phyloP scores from a whole-genome alignment of 2,113 vertebrate genomes.

The Corvus cornix region DNA sequence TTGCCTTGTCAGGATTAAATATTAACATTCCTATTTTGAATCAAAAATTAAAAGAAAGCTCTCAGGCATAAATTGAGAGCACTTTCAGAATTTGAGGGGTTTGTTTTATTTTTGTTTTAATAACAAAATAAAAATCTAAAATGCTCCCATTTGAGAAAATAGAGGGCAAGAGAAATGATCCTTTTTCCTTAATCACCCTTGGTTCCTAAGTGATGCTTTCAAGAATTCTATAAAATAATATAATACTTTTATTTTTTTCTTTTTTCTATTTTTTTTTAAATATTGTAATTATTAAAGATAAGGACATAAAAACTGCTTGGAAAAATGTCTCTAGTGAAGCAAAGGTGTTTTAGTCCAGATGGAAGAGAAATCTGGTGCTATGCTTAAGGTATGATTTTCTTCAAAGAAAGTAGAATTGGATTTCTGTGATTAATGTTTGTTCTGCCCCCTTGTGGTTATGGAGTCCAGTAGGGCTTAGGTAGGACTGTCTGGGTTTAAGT shows the following conservation, averaged over 20 bases:
- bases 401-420: background rate
- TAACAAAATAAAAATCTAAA: background rate
- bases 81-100: background rate
- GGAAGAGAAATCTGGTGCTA: background rate
- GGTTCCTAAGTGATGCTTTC: background rate
- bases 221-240: background rate
- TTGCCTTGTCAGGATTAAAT: background rate
- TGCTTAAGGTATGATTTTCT: background rate
- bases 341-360: background rate
- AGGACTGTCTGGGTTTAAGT: background rate
- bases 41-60: background rate
- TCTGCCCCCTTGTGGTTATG: constrained; percentile 60
- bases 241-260: fast-evolving
- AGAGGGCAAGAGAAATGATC: fast-evolving
- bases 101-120: background rate
- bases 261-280: background rate
- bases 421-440: constrained; percentile 36
- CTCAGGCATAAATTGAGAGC: background rate
- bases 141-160: background rate
- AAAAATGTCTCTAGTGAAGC: background rate
- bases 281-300: background rate
- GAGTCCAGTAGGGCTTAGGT: background rate
- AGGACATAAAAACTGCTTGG: background rate
- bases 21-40: background rate
- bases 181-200: background rate